A percentile compares a stretch with the other conserved stretches of the same genome.
Evolutionary conservation across 1,140 invertebrate genomes (phyloP).

Genomic region (Diuraphis noxia): DNA sequence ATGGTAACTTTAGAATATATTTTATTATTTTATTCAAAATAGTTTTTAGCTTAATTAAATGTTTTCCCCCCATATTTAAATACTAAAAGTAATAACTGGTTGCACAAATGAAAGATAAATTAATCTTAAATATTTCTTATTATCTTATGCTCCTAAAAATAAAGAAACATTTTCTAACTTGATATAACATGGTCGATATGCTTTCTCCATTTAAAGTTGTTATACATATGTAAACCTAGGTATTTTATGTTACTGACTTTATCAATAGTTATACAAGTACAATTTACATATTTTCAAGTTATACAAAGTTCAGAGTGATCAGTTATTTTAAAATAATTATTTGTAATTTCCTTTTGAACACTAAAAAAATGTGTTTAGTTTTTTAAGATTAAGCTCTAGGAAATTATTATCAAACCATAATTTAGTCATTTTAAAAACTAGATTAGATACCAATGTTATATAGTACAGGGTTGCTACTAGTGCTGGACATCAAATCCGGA

Average conservation of each 20-base stretch:
- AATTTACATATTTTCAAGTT: background rate
- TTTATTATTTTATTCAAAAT: background rate
- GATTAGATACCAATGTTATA: no score
- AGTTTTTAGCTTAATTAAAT: background rate
- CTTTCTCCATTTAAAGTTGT: background rate
- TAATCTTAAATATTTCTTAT: background rate
- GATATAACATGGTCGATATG: background rate
- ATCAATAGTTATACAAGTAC: background rate
- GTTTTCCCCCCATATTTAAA: background rate
- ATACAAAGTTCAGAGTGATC: background rate
- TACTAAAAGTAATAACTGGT: background rate
- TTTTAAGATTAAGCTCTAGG: background rate
- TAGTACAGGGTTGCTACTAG: background rate
- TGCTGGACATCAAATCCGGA: background rate
- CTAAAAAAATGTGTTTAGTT: background rate
- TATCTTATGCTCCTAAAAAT: background rate
- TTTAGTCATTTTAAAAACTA: background rate
- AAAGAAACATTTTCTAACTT: background rate
- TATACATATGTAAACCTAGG: background rate
- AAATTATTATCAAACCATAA: background rate
- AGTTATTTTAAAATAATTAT: background rate
- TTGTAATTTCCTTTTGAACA: background rate
- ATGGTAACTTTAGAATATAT: background rate
- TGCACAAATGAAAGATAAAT: background rate
- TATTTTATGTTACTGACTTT: background rate